Evolutionary conservation across 1,140 invertebrate genomes (phyloP), one percentile per base, ranked within the genome.

Genomic region (Liolophura sinensis): DNA sequence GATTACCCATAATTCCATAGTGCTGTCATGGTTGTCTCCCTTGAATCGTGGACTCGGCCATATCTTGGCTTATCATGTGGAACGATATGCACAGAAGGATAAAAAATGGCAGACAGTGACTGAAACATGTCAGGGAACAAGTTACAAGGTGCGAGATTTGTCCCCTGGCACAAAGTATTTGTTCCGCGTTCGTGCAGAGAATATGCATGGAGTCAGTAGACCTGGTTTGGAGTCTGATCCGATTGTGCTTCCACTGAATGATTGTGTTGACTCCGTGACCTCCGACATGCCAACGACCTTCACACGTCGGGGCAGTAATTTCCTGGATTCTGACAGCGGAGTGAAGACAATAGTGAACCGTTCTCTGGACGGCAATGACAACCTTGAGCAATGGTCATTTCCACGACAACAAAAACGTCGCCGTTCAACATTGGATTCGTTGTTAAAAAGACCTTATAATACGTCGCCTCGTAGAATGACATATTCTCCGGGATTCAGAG

Each of bases 111-210:
- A 91, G 11, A 95, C 95, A 82, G 88, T 96, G 0, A 95, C 93
- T 72, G 96, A 93, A 69, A 98, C 97, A 82, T 95, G 94, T 1
- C 90, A 96, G 62, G 92, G 90, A 73, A 94, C 92, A 0, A 92
- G 90, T 69, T 96, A 94, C 81, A 95, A 92, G 0, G 94, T 96
- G 0, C 91, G 93, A 78, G 91, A 93, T 75, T 84, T 99, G 9
- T 90, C 88, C 9, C 94, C 98, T 18, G 94, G 94, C 57, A 89
- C 89, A 70, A 90, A 92, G 16, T 99, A 99, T 82, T 93, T 97
- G 71, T 99, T 99, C 88, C 89, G 96, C 60, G 95, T 99, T 0
- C 91, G 95, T 86, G 96, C 96, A 62, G 96, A 98, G 85, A 99
- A 99, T 85, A 91, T 96, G 77, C 95, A 96, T 79, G 97, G 97